These are phyloP conservation scores for Clinocottus analis DNA, from an alignment of 2,113 vertebrate genomes.

Conservation along the genomic window DNA sequence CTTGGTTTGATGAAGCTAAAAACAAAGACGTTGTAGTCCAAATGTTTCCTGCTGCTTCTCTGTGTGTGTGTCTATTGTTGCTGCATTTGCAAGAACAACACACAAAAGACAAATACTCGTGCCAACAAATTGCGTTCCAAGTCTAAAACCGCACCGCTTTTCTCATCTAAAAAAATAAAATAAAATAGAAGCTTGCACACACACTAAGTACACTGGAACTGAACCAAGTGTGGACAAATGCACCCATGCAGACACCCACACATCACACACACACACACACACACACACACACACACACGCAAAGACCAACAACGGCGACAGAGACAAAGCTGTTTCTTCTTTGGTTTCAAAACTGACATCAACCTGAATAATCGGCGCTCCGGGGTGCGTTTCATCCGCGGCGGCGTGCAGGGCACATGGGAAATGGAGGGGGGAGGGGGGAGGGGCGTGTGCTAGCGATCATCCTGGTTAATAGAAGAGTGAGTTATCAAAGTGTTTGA, in stretches of 20 bases:
- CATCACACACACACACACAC: not conserved
- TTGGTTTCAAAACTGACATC: slow-evolving; percentile 33
- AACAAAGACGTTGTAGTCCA: not conserved
- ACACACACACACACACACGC: not conserved
- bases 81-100: not conserved
- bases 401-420: not conserved
- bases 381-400: not conserved
- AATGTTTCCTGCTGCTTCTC: not conserved
- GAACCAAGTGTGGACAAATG: not conserved
- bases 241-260: not conserved
- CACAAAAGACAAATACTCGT: not conserved
- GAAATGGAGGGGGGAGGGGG: slow-evolving; percentile 23
- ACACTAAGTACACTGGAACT: not conserved
- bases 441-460: slow-evolving; percentile 48
- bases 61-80: not conserved
- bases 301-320: not conserved
- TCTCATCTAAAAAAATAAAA: not conserved
- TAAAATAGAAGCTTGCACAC: not conserved
- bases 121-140: too few species aligned
- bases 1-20: not conserved
- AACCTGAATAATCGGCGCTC: slow-evolving; percentile 34
- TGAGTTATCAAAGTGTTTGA: slow-evolving; percentile 45
- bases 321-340: slow-evolving; percentile 32
- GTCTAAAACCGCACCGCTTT: not conserved
- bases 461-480: slow-evolving; percentile 50